These are phyloP conservation scores for Euphydryas editha DNA, from an alignment of 2,888 invertebrate species.

Conservation along the genomic window DNA sequence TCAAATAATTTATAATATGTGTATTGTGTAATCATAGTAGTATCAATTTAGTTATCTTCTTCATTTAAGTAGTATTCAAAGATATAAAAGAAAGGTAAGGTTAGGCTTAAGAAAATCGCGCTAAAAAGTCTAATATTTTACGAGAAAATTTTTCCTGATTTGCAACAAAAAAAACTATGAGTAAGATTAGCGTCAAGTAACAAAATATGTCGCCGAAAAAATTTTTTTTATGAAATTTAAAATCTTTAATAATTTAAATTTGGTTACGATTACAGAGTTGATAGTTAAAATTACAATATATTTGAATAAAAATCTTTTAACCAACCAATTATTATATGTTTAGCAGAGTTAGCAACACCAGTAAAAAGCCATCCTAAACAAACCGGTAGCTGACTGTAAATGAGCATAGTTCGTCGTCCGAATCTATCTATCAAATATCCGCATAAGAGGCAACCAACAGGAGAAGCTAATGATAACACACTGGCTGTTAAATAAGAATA, in stretches of 20 bases:
- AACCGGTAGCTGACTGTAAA: conserved; percentile 84
- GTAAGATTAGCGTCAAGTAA: no score
- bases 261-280: background rate
- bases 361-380: conserved; percentile 85
- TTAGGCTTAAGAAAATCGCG: no score
- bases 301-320: background rate
- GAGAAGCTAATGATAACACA: conserved; percentile 81
- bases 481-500: conserved; percentile 75
- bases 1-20: background rate
- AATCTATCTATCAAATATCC: conserved; percentile 85
- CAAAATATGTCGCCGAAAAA: no score
- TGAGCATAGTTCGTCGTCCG: conserved; percentile 83
- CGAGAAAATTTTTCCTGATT: no score
- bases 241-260: no score
- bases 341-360: conserved; percentile 71
- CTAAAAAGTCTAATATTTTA: no score
- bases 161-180: no score
- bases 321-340: conserved; percentile 81
- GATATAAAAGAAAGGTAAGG: no score
- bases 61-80: no score
- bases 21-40: background rate
- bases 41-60: background rate
- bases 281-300: background rate
- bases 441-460: conserved; percentile 85
- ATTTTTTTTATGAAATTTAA: background rate